A percentile compares a stretch with the other conserved stretches of the same genome.
phyloP scores from a whole-genome alignment of 1,140 invertebrate genomes.

The Mactra quadrangularis region DNA sequence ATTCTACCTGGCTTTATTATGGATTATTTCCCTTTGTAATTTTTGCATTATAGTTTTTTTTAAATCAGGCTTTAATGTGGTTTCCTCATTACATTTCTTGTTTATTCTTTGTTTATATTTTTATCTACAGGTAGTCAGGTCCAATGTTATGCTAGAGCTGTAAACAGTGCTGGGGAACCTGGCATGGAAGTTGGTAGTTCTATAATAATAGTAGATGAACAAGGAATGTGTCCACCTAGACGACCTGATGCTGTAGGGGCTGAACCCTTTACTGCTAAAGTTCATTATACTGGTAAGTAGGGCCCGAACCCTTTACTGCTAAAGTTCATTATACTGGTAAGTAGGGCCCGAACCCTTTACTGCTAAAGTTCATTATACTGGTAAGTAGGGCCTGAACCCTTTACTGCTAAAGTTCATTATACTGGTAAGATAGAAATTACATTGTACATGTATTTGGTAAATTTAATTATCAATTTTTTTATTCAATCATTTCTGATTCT shows the following conservation, averaged over 20 bases:
- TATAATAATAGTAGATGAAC: conserved; percentile 71
- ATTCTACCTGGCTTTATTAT: too few species aligned
- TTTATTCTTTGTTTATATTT: conserved; percentile 11
- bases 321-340: conserved; percentile 83
- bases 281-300: conserved; percentile 83
- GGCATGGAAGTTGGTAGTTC: conserved; percentile 81
- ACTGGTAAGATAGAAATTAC: conserved; percentile 77
- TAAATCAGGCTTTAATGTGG: too few species aligned
- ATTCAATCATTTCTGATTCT: too few species aligned
- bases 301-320: conserved; percentile 83
- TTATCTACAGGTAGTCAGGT: conserved; percentile 80
- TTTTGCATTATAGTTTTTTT: too few species aligned
- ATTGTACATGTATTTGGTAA: too few species aligned
- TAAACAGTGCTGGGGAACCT: conserved; percentile 81
- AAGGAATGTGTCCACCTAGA: conserved; percentile 81
- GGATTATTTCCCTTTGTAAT: too few species aligned
- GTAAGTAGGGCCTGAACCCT: conserved; percentile 83
- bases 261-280: conserved; percentile 83
- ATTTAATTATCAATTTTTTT: too few species aligned
- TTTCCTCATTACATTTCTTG: too few species aligned
- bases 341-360: conserved; percentile 83
- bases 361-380: conserved; percentile 83
- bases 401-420: conserved; percentile 82
- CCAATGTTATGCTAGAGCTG: conserved; percentile 82
- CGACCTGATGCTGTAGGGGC: conserved; percentile 77